Base-by-base conservation (phyloP, 53 echinoderm and acorn worm species). In the Arbacia lixula region DNA sequence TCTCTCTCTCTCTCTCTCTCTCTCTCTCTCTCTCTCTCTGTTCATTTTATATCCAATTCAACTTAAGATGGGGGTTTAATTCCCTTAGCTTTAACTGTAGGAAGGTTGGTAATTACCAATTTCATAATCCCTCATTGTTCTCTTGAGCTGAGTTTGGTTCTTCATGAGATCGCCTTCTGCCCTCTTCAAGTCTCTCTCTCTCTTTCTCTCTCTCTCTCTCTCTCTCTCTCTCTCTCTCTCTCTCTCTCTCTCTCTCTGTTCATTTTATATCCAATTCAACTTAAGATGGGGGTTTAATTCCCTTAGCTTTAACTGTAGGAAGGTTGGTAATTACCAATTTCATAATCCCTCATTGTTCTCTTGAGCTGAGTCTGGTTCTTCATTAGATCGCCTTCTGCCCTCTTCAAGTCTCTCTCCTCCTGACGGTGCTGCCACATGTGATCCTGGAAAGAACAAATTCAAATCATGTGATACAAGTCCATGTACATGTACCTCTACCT, bases 351-450 rank as follows among this genome's bases (percentile, higher is more conserved):
- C 91, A 96, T 96, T 64, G 97, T 94, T 54, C 97, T 85, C 20
- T 91, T 82, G 49, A 96, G 85, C 20, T 83, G 81, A 22, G 91
- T 88, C 68, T 96, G 97, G 37, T 87, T 94, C 76, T 96, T 96
- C 57, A 96, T 88, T 19, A 96, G 87, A 42, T 96, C 97, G 0
- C 97, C 97, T 38, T 96, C 97, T 38, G 94, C 89, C 34, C 97
- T 84, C 78, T 96, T 96, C 38, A 96, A 80, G 36, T 96, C 97
- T 56, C 97, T 85, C 80, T 96, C 97, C 69, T 94, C 96, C 53
- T 96, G 97, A 55, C 93, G 89, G 57, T 96, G 97, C 65, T 91
- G 92, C 97, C 93, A 96, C 97, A 96, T 96, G 79, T 96, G 93
- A 73, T 96, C 97, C 97, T 96, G 63, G 8, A 12, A 17, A 74